phyloP scores from a whole-genome alignment of 2,113 vertebrate genomes.

The Agelaius tricolor region DNA sequence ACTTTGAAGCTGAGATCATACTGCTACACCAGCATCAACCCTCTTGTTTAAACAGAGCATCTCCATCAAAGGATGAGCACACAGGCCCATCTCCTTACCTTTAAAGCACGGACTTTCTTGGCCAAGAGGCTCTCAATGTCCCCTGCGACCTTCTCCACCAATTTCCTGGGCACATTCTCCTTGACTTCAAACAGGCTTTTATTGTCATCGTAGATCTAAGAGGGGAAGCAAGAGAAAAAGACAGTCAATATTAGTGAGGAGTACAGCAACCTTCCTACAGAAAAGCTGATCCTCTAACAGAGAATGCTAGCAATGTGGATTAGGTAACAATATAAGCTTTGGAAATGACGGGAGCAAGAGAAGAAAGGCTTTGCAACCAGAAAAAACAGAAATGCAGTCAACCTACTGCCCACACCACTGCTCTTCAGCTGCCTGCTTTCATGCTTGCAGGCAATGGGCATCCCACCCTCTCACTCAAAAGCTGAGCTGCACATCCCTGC shows the following conservation, averaged over 20 bases:
- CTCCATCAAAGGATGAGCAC: neutral
- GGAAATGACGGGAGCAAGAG: neutral
- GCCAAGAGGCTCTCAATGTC: constrained; percentile 94
- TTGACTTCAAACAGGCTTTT: constrained; percentile 94
- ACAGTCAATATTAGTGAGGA: neutral
- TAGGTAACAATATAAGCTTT: neutral
- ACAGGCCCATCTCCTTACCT: constrained; percentile 79
- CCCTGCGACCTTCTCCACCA: constrained; percentile 93
- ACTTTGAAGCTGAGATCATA: neutral
- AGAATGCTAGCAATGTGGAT: neutral
- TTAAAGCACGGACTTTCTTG: constrained; percentile 94
- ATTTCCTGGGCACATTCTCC: constrained; percentile 90
- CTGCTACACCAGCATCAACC: neutral
- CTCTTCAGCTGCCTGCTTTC: neutral
- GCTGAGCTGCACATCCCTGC: neutral
- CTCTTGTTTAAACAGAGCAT: neutral
- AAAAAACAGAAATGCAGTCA: neutral
- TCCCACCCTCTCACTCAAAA: neutral
- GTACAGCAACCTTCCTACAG: neutral
- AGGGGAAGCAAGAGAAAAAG: constrained; percentile 53
- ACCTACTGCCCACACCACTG: neutral
- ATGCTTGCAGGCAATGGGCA: neutral
- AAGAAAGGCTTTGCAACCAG: neutral
- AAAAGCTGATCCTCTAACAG: neutral
- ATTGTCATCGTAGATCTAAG: constrained; percentile 95